Conservation (phyloP, 1,140 invertebrate genomes). For the Drosophila pallidifrons region DNA sequence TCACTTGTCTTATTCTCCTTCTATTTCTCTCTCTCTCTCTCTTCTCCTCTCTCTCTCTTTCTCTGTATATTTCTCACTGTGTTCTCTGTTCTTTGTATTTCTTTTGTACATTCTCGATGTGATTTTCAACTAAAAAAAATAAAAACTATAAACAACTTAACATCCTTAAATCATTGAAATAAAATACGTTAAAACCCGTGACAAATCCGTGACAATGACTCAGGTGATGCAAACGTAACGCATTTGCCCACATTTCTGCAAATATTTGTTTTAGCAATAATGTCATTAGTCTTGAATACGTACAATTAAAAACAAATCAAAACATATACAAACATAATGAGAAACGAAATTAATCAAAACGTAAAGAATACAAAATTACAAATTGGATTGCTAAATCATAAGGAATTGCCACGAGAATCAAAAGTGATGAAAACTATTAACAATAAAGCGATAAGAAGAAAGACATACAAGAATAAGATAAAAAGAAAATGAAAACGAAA, state of each 20-base stretch:
- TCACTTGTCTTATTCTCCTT: constrained; percentile 72
- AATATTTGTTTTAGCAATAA: constrained; percentile 80
- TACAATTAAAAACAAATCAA: constrained; percentile 59
- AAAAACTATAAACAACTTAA: constrained; percentile 45
- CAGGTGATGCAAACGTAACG: constrained; percentile 77
- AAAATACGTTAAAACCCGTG: neutral
- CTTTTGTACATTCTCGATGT: constrained; percentile 61
- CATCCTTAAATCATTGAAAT: constrained; percentile 6
- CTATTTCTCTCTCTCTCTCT: constrained; percentile 24
- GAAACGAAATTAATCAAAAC: constrained; percentile 37
- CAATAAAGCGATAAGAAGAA: constrained; percentile 55
- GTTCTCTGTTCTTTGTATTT: constrained; percentile 68
- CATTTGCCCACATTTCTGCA: constrained; percentile 78
- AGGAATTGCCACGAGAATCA: constrained; percentile 72
- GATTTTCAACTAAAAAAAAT: constrained; percentile 43
- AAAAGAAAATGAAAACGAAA: constrained; percentile 26
- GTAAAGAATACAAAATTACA: constrained; percentile 41
- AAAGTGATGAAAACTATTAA: constrained; percentile 61
- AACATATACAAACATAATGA: constrained; percentile 20
- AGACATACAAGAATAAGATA: constrained; percentile 24
- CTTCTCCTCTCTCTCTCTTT: constrained; percentile 45
- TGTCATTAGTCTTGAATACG: constrained; percentile 70
- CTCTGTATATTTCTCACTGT: constrained; percentile 42
- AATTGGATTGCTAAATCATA: constrained; percentile 62
- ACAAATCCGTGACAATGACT: constrained; percentile 42